These are phyloP conservation scores for Albula goreensis DNA, from an alignment of 2,113 vertebrate genomes.

Conservation along the genomic window DNA sequence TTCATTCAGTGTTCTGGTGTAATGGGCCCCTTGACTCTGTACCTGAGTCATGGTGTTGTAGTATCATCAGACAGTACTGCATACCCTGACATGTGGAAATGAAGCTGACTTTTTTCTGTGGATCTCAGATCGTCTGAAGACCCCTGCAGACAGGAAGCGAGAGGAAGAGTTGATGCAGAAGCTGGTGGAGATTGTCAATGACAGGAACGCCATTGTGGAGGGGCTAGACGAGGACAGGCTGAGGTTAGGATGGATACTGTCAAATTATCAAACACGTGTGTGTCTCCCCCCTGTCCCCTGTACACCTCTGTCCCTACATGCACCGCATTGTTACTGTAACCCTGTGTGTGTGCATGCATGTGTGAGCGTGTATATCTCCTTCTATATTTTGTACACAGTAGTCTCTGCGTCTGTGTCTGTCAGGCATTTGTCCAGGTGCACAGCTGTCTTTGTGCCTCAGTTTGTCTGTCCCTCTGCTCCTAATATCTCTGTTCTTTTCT, in stretches of 20 bases:
- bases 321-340: background rate
- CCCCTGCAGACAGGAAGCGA: slow-evolving; percentile 62
- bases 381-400: background rate
- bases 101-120: background rate
- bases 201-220: slow-evolving; percentile 85
- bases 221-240: slow-evolving; percentile 89
- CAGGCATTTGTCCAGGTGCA: background rate
- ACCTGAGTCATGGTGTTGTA: no score
- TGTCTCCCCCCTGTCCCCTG: no score
- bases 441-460: background rate
- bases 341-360: background rate
- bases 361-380: background rate
- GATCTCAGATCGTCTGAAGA: slow-evolving; percentile 79
- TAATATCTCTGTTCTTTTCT: background rate
- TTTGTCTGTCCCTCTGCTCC: background rate
- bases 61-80: no score
- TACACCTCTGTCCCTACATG: background rate
- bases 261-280: background rate
- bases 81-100: background rate
- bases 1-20: background rate
- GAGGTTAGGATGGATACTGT: slow-evolving; percentile 65
- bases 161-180: slow-evolving; percentile 81
- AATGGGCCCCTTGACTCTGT: background rate
- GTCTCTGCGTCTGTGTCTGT: background rate
- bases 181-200: slow-evolving; percentile 83